phyloP scores from a whole-genome alignment of 2,888 invertebrate genomes.

The Netelia virgata region DNA sequence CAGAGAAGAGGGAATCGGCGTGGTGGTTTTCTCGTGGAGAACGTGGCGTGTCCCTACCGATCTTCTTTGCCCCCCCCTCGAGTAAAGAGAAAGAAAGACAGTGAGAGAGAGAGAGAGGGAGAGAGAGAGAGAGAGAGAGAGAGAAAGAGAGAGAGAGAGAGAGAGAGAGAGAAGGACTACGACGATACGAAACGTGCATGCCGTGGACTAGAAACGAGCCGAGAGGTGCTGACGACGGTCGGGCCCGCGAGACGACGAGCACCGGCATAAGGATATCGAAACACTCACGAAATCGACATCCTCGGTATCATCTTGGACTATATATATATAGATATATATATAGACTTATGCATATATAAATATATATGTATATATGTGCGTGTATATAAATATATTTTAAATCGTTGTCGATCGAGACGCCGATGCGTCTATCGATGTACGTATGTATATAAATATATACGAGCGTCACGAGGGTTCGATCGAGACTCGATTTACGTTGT shows the following conservation, averaged over 20 bases:
- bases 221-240: conserved; percentile 72
- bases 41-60: conserved; percentile 57
- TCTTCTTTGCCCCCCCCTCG: conserved; percentile 34
- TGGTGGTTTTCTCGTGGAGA: conserved; percentile 51
- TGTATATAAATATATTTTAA: neutral
- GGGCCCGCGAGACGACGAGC: conserved; percentile 70
- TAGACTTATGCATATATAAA: neutral
- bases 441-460: too few species aligned
- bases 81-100: conserved; percentile 39
- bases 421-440: neutral
- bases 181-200: conserved; percentile 72
- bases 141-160: conserved; percentile 32
- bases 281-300: conserved; percentile 36
- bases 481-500: too few species aligned
- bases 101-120: conserved; percentile 33
- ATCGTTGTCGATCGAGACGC: conserved; percentile 4
- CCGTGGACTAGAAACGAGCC: conserved; percentile 72
- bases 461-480: too few species aligned
- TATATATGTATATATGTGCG: neutral
- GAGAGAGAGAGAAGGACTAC: conserved; percentile 45
- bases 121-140: conserved; percentile 28
- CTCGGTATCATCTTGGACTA: conserved; percentile 7
- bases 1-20: conserved; percentile 44
- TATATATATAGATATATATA: neutral
- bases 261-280: conserved; percentile 46